phyloP scores from a whole-genome alignment of 2,113 vertebrate species.

The Hippocampus mohnikei region DNA sequence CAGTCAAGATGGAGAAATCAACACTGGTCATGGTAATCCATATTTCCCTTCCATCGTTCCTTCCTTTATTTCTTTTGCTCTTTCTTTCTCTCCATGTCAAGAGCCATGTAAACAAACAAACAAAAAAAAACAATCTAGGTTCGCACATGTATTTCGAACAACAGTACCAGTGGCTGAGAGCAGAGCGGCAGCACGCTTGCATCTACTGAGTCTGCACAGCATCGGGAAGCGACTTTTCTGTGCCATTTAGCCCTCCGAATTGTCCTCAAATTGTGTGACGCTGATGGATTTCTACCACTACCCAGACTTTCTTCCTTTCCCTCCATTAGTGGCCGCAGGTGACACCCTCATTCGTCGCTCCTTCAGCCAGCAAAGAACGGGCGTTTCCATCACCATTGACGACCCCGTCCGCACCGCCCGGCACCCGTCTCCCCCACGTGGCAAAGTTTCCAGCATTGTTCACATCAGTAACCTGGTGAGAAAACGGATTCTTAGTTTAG shows the following conservation, averaged over 20 bases:
- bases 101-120: background rate
- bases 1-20: constrained; percentile 76
- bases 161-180: no score
- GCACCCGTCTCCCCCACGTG: constrained; percentile 82
- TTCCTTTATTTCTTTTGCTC: no score
- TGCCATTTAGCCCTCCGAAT: background rate
- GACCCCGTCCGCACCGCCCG: constrained; percentile 83
- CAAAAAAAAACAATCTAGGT: no score
- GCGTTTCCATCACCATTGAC: constrained; percentile 87
- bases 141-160: background rate
- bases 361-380: constrained; percentile 86
- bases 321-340: constrained; percentile 73
- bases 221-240: no score
- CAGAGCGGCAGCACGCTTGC: no score
- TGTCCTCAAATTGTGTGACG: background rate
- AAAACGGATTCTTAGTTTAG: constrained; percentile 8
- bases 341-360: constrained; percentile 84
- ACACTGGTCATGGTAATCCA: constrained; percentile 70
- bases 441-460: constrained; percentile 83
- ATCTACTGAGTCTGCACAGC: no score
- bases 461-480: constrained; percentile 89
- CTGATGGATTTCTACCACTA: no score
- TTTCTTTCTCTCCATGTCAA: no score
- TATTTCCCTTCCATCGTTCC: no score
- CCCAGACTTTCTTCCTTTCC: background rate